These are phyloP conservation scores for Hirtodrosophila duncani DNA, from an alignment of 2,888 invertebrate species.

Conservation along the genomic window DNA sequence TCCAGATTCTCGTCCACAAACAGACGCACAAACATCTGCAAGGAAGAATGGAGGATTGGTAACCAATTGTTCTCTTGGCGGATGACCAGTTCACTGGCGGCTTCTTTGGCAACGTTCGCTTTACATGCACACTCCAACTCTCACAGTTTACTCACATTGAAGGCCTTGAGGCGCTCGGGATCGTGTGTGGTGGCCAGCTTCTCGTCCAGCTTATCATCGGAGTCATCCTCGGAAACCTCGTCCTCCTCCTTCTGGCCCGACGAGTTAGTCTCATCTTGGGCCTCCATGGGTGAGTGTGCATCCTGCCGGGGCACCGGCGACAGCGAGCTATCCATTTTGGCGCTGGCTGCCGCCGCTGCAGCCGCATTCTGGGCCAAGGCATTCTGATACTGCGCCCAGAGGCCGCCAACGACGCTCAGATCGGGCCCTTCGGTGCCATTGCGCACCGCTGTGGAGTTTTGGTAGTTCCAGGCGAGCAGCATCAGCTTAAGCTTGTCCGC, in stretches of 20 bases:
- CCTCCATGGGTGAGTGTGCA: constrained; percentile 80
- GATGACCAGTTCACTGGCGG: constrained; percentile 29
- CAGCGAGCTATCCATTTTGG: constrained; percentile 77
- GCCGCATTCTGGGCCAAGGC: constrained; percentile 85
- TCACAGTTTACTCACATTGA: constrained; percentile 86
- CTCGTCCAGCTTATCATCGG: constrained; percentile 93
- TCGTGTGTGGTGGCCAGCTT: constrained; percentile 85
- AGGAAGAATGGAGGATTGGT: too few relatives aligned
- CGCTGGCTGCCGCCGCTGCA: constrained; percentile 78
- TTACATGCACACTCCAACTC: constrained; percentile 50
- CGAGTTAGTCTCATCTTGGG: constrained; percentile 92
- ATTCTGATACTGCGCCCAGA: constrained; percentile 92
- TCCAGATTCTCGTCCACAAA: constrained; percentile 98
- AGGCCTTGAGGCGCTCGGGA: constrained; percentile 96
- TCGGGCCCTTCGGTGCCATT: constrained; percentile 80
- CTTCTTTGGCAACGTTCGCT: constrained; percentile 66
- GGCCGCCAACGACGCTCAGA: constrained; percentile 82
- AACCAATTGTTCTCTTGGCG: background rate
- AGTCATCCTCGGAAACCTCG: constrained; percentile 90
- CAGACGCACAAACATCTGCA: constrained; percentile 96
- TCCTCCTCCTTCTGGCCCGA: constrained; percentile 93
- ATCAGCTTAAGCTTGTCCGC: constrained; percentile 92
- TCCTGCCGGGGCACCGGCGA: constrained; percentile 80
- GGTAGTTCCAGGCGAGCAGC: constrained; percentile 93
- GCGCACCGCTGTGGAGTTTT: constrained; percentile 85